These are phyloP conservation scores for Gari tellinella DNA, from an alignment of 2,888 invertebrate species.

Conservation along the genomic window DNA sequence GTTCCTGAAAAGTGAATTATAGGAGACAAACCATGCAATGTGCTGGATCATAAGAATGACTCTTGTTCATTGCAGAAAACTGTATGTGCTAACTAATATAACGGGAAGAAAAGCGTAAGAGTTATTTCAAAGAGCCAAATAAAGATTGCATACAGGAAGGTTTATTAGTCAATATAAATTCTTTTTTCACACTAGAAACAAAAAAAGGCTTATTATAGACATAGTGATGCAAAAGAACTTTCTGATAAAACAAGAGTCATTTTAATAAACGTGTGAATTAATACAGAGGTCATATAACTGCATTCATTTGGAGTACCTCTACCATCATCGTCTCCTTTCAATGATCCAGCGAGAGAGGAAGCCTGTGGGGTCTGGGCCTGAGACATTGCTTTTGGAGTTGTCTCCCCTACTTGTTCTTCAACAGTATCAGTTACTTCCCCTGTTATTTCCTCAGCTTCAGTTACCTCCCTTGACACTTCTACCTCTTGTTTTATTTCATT, in stretches of 20 bases:
- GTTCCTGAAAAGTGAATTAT: neutral
- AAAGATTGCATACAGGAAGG: no score
- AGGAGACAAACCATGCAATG: neutral
- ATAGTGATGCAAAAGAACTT: no score
- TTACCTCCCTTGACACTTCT: constrained; percentile 8
- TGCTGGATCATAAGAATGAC: neutral
- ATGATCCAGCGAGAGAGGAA: constrained; percentile 24
- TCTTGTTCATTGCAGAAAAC: neutral
- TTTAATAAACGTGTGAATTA: no score
- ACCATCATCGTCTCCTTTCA: constrained; percentile 21
- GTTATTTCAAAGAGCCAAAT: no score
- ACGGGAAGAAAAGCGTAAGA: no score
- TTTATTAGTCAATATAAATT: no score
- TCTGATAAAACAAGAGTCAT: neutral
- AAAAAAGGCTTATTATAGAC: no score
- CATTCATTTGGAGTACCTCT: constrained; percentile 25
- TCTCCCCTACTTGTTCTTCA: constrained; percentile 7
- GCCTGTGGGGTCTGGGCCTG: constrained; percentile 5
- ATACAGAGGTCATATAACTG: constrained; percentile 17
- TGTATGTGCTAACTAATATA: no score
- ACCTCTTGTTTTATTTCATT: constrained; percentile 3
- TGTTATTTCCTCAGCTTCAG: constrained; percentile 19
- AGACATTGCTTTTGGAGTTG: constrained; percentile 23
- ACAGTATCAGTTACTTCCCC: constrained; percentile 12
- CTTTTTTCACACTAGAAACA: no score